Evolutionary conservation across 1,140 invertebrate species (phyloP), one percentile per base, ranked within the genome.

Genomic region (Pseudomyrmex cubaensis): DNA sequence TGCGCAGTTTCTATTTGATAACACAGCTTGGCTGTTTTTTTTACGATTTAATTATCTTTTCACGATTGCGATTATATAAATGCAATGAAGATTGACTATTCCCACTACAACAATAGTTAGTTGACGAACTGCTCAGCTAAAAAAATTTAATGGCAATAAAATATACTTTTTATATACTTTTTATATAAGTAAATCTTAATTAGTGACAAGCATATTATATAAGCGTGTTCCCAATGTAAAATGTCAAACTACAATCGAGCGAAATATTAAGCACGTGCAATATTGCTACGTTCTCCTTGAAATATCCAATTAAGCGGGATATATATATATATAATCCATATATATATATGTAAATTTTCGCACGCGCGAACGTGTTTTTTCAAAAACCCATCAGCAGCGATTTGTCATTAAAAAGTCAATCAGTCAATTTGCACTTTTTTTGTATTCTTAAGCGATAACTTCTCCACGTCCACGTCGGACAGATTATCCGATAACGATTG

Each of bases 21-120:
- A 57, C 35, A 20, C 66, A 25, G 25, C 25, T 25, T 0, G 44
- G 35, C 15, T 64, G 1, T 15, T 20, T 78, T 77, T 78, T 78
- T 78, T 78, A 78, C 50, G 75, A 78, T 10, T 69, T 54, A 67
- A 67, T 78, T 78, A 78, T 78, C 17, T 17, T 56, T 9, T 8
- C 15, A 15, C 46, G 10, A 61, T 78, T 67, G 10, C 35, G 69
- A 78, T 67, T 69, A 17, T 69, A 17, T 64, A 52, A 2, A 25
- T 17, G 17, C 3, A 12, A 25, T 25, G 3, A 67, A 64, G 73
- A 64, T 17, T 13, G 17, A 54, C 3, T 12, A 57, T 48, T 13
- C 17, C 10, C 22, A 25, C 1, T 35, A 7, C 35, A 7, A 35
- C 25, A 25, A 25, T 25, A 25, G 25, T 25, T 35, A 35, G 35